Evolutionary conservation across 2,113 vertebrate species (phyloP), one percentile per base, ranked within the genome.

Genomic region (Paraplagusia blochii): DNA sequence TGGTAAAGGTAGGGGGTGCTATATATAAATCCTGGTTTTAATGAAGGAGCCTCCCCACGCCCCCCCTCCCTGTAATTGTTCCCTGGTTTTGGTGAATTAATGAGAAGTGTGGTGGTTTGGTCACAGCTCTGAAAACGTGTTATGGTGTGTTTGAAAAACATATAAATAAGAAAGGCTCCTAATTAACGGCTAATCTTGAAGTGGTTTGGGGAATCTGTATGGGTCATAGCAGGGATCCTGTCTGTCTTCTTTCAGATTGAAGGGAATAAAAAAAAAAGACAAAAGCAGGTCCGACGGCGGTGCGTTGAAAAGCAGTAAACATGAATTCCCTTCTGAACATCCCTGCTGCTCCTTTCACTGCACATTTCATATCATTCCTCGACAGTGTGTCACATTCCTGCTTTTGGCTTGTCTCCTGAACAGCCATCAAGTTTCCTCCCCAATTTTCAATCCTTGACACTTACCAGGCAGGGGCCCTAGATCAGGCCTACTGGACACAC

Each of bases 401-500:
- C 66, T 74, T 53, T 56, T 34, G 45, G 57, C 47, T 66, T 36
- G 46, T 62, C 67, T 69, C 71, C 59, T 54, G 29, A 59, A 52
- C 63, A 56, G 54, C 66, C 65, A 55, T 69, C 5, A 47, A 44
- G 50, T 54, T 72, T 51, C 63, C 52, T 9, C 18, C 54, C 61
- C 51, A 50, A 29, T 53, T 61, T 64, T 72, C 44, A 43, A 79
- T 84, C 79, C 66, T 66, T 82, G 69, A 87, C 76, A 79, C 63
- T 77, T 72, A 82, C 44, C 68, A 85, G 85, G 85, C 70, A 74
- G 74, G 74, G 79, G 72, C 65, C 65, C 70, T 74, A 65, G 65
- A 75, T 67, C 53, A 72, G 67, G 81, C 79, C 76, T 60, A 49
- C 76, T 40, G 72, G 74, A 83, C 84, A 84, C 69, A 80, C 72